Evolutionary conservation across 37 sponge, comb jelly and placozoan species (phyloP).

Genomic region (Diacarnus erythraeanus): DNA sequence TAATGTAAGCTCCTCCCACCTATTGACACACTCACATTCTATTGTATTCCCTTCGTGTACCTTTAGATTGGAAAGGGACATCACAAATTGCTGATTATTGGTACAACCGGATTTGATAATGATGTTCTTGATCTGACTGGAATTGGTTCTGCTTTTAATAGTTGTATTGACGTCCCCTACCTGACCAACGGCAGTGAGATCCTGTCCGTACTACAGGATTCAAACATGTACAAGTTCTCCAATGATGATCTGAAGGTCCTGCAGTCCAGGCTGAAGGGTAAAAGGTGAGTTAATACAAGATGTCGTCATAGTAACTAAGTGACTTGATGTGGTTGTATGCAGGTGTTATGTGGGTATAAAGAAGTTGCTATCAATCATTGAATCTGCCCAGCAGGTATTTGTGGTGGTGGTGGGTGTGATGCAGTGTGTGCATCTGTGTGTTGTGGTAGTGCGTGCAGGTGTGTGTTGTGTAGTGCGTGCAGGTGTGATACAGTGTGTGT

Average conservation of each 20-base stretch:
- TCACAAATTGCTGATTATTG: slow-evolving; percentile 79
- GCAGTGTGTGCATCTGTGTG: not conserved
- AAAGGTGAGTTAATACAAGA: slow-evolving; percentile 21
- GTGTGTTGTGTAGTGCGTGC: not conserved
- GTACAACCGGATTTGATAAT: slow-evolving; percentile 62
- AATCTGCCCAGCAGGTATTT: slow-evolving; percentile 63
- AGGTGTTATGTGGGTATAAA: slow-evolving; percentile 75
- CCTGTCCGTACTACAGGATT: slow-evolving; percentile 43
- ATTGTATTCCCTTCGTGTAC: no score
- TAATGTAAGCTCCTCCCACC: slow-evolving; percentile 29
- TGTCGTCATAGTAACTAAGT: not conserved
- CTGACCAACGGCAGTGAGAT: slow-evolving; percentile 58
- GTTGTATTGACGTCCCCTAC: slow-evolving; percentile 42
- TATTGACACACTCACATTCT: not conserved
- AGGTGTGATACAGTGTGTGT: not conserved
- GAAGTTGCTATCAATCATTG: slow-evolving; percentile 71
- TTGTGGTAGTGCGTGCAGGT: not conserved
- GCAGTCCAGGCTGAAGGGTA: slow-evolving; percentile 26
- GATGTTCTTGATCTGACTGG: slow-evolving; percentile 52
- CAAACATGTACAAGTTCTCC: slow-evolving; percentile 31
- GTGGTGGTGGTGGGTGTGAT: no score
- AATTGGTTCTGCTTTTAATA: slow-evolving; percentile 53
- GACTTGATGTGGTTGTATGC: not conserved
- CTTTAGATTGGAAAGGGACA: slow-evolving; percentile 9
- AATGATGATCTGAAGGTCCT: slow-evolving; percentile 18